Percentiles rank a stretch among this genome's conserved stretches.
Conservation (phyloP, 2,797 vertebrate genomes). For the Delichon dasypus region DNA sequence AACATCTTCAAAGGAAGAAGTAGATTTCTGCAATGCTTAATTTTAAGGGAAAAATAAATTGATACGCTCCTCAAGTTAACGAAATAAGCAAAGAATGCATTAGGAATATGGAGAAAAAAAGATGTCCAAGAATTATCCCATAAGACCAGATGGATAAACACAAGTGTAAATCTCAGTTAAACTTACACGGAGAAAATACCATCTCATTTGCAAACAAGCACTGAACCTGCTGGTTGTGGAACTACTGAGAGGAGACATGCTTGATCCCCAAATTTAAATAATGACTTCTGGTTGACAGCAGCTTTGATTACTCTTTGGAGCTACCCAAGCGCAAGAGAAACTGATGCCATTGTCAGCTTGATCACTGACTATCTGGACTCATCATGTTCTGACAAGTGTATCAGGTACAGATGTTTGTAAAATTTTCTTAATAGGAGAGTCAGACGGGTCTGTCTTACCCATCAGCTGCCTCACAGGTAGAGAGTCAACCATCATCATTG, state of each 20-base stretch:
- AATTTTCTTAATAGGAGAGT: neutral
- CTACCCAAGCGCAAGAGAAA: neutral
- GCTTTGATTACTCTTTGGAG: constrained; percentile 7
- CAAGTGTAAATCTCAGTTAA: neutral
- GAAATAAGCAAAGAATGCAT: neutral
- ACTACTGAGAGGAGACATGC: neutral
- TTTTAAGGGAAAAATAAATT: neutral
- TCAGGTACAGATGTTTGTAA: neutral
- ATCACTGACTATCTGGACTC: neutral
- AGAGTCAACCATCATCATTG: neutral
- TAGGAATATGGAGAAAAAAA: neutral
- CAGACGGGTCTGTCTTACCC: neutral
- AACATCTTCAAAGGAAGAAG: neutral
- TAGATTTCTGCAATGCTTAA: neutral
- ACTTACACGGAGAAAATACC: constrained; percentile 15
- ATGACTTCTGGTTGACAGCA: constrained; percentile 18
- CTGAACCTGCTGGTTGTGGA: neutral
- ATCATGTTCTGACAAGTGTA: neutral
- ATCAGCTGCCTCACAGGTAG: neutral
- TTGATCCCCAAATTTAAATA: constrained; percentile 3
- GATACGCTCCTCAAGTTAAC: neutral
- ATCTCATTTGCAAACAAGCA: constrained; percentile 1
- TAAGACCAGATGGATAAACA: neutral
- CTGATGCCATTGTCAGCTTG: neutral
- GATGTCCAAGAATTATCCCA: neutral